Percentiles rank a stretch among this genome's conserved stretches.
These are phyloP conservation scores for Leptopterna dolabrata DNA, from an alignment of 2,888 invertebrate species.

Conservation along the genomic window DNA sequence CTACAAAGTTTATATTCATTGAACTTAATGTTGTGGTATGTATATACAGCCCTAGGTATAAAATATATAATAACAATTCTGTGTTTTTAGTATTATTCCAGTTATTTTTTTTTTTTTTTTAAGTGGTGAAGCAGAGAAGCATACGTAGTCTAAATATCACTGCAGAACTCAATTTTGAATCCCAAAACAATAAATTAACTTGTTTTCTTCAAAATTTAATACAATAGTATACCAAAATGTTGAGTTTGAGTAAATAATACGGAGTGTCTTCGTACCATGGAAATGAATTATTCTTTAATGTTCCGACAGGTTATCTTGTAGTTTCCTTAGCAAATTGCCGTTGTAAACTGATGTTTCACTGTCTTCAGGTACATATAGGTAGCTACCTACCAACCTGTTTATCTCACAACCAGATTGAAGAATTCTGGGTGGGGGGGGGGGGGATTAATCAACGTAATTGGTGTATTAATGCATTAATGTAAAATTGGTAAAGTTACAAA, in stretches of 20 bases:
- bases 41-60: slow-evolving; percentile 38
- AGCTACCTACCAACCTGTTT: too few relatives aligned
- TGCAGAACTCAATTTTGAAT: background rate
- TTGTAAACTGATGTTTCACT: too few relatives aligned
- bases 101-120: background rate
- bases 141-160: background rate
- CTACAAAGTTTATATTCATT: slow-evolving; percentile 9
- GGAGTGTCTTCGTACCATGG: background rate
- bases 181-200: background rate
- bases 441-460: too few relatives aligned
- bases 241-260: background rate
- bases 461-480: too few relatives aligned
- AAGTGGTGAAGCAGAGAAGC: slow-evolving; percentile 2
- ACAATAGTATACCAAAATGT: background rate
- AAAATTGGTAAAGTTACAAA: too few relatives aligned
- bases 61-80: slow-evolving; percentile 36
- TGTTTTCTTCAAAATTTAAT: background rate
- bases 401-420: too few relatives aligned
- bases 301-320: too few relatives aligned
- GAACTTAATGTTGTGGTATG: background rate
- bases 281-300: too few relatives aligned
- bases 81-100: background rate
- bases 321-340: too few relatives aligned
- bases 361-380: too few relatives aligned
- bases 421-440: too few relatives aligned